These are phyloP conservation scores for Passer domesticus DNA, from an alignment of 2,113 vertebrate species.

Conservation along the genomic window DNA sequence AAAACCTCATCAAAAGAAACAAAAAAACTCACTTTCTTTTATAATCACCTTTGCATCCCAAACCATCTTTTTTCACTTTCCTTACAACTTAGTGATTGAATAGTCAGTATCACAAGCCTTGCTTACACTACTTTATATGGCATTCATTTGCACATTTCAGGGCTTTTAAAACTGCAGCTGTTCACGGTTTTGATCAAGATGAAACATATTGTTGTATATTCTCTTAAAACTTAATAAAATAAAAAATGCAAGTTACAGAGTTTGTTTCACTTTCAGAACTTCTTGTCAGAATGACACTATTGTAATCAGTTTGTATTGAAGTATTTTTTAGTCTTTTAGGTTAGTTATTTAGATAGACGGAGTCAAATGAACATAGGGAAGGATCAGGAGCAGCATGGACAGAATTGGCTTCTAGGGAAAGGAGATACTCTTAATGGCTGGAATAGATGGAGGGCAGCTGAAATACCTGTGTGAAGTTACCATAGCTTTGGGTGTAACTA, in stretches of 20 bases:
- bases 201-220: background rate
- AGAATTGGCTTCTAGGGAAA: background rate
- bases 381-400: background rate
- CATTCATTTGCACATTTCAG: background rate
- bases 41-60: background rate
- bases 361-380: background rate
- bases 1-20: background rate
- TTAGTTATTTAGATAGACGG: background rate
- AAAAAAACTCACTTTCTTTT: background rate
- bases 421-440: background rate
- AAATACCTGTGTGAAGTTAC: background rate
- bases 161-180: background rate
- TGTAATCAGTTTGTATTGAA: background rate
- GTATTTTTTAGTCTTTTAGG: background rate
- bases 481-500: accelerated
- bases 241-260: background rate
- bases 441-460: background rate
- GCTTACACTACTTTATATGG: background rate
- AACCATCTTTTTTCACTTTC: background rate
- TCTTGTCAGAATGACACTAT: background rate
- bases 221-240: background rate
- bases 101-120: background rate
- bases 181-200: background rate
- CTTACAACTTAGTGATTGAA: background rate
- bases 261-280: background rate